Evolutionary conservation across 2,797 vertebrate genomes (phyloP), one percentile per base, ranked within the genome.

Genomic region (Platyrinchus mystaceus): DNA sequence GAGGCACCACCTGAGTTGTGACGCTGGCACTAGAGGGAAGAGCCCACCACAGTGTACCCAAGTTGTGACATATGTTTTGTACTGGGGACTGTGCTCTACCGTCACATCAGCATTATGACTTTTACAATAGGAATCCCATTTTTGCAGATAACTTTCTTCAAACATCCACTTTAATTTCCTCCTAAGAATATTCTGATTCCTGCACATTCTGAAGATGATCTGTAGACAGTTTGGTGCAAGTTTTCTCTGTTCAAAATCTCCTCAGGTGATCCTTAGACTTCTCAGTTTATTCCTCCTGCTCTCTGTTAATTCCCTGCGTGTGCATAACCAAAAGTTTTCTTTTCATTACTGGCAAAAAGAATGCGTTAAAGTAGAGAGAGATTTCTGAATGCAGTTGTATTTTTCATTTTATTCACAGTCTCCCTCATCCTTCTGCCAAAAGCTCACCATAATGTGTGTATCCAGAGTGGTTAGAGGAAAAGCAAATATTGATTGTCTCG

Each of bases 401-500:
- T 90, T 96, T 88, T 84, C 12, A 43, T 78, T 93, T 89, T 94
- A 43, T 88, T 93, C 75, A 26, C 43, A 55, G 36, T 70, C 39
- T 89, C 55, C 23, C 34, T 47, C 41, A 52, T 44, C 67, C 32
- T 56, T 63, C 58, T 94, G 71, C 92, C 84, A 89, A 58, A 88
- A 87, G 87, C 68, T 95, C 20, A n/a, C 52, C 28, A 1, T 84
- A 91, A 76, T 69, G 67, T 75, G 84, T 14, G 2, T 63, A 84
- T 86, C 66, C 59, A 94, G 88, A 66, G 69, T 41, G 2, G 77
- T 73, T 96, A 88, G 94, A 93, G 81, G 90, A 91, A 95, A 96
- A 92, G 86, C 94, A 95, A 96, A 97, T 95, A 97, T 93, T 96
- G 93, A 94, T 95, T 89, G 70, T 93, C 93, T 96, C 15, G 2